Evolutionary conservation across 2,888 invertebrate species (phyloP).

Genomic region (Drosophila cognata): DNA sequence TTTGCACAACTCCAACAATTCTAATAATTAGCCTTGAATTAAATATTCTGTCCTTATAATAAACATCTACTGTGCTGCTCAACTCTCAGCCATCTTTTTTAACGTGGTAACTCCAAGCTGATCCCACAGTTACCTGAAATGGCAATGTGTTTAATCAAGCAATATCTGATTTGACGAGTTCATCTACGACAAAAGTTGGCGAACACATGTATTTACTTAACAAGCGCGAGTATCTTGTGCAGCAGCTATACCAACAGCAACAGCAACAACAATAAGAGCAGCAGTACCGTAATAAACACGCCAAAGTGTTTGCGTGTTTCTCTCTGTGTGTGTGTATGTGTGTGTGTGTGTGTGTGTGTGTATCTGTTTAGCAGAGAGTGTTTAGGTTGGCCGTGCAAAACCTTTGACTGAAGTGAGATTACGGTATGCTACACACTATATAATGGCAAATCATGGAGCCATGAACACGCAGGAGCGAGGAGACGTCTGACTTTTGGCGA

Average conservation of each 20-base stretch:
- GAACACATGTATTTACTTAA: slow-evolving; percentile 25
- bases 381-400: slow-evolving; percentile 62
- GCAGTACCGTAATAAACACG: slow-evolving; percentile 69
- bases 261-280: not conserved
- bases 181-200: slow-evolving; percentile 23
- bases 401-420: slow-evolving; percentile 80
- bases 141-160: slow-evolving; percentile 45
- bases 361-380: slow-evolving; percentile 29
- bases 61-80: not conserved
- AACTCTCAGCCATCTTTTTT: not conserved
- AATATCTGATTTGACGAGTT: slow-evolving; percentile 50
- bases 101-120: not conserved
- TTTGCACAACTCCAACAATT: not conserved
- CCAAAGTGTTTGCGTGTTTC: slow-evolving; percentile 60
- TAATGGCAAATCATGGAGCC: slow-evolving; percentile 68
- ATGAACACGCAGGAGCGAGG: slow-evolving; percentile 32
- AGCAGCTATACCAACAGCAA: not conserved
- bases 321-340: slow-evolving; percentile 23
- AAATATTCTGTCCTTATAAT: not conserved
- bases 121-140: not conserved
- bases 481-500: slow-evolving; percentile 38
- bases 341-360: slow-evolving; percentile 6
- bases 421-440: slow-evolving; percentile 72
- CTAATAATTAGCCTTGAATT: not conserved
- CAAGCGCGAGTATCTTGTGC: slow-evolving; percentile 15